Conservation (phyloP, 2,888 invertebrate genomes). For the Patella pellucida region DNA sequence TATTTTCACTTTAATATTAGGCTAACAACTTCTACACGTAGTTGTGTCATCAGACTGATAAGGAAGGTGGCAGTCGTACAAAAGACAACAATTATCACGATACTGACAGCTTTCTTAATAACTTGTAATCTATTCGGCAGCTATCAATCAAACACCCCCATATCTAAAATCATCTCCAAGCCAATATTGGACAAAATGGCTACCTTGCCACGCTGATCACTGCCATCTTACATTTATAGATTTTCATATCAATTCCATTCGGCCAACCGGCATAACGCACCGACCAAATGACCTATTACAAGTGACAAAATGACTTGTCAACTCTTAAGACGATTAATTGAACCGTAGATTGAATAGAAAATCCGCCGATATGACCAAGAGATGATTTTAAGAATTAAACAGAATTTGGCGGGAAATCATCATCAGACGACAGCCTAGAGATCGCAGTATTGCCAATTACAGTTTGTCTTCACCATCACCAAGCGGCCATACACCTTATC, state of each 20-base stretch:
- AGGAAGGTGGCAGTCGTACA: constrained; percentile 2
- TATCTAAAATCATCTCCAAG: background rate
- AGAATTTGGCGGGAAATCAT: background rate
- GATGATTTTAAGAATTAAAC: background rate
- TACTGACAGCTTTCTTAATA: constrained; percentile 1
- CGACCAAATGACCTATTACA: constrained; percentile 1
- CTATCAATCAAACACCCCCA: constrained; percentile 5
- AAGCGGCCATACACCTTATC: constrained; percentile 4
- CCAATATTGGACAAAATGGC: background rate
- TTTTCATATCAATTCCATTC: background rate
- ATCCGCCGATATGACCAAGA: background rate
- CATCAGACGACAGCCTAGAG: background rate
- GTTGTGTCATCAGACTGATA: background rate
- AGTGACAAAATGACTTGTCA: background rate
- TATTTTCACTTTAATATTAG: background rate
- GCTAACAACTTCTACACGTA: no score
- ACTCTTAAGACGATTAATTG: constrained; percentile 2
- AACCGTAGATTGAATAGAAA: background rate
- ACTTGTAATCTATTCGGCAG: constrained; percentile 5
- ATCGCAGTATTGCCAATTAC: background rate
- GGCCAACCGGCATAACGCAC: background rate
- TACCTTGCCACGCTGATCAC: background rate
- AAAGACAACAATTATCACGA: constrained; percentile 8
- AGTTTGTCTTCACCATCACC: background rate
- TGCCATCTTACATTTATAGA: background rate